Evolutionary conservation across 1,140 invertebrate genomes (phyloP).

Genomic region (Heliothis subflexa): DNA sequence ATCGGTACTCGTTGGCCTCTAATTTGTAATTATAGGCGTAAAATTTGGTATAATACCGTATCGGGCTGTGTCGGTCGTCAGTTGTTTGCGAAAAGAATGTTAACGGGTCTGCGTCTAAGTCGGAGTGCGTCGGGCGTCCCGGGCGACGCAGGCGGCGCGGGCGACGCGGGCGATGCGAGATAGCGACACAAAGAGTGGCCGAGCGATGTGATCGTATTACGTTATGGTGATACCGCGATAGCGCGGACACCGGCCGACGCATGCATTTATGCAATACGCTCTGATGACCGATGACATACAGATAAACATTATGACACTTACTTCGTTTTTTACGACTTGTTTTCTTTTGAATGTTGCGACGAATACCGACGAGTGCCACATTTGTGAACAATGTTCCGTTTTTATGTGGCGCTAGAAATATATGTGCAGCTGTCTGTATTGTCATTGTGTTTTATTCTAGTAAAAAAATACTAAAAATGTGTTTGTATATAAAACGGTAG

Average conservation of each 20-base stretch:
- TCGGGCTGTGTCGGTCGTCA: constrained; percentile 62
- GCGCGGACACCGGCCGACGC: constrained; percentile 2
- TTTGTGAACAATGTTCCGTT: background rate
- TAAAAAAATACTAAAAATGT: too few species aligned
- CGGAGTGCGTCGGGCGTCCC: constrained; percentile 34
- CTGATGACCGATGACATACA: constrained; percentile 35
- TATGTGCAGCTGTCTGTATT: too few species aligned
- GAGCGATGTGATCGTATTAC: constrained; percentile 42
- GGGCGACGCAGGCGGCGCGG: background rate
- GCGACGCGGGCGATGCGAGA: constrained; percentile 27
- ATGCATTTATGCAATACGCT: constrained; percentile 40
- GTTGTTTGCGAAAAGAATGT: constrained; percentile 74
- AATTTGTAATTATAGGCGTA: constrained; percentile 78
- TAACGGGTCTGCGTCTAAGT: constrained; percentile 70
- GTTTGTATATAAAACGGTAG: too few species aligned
- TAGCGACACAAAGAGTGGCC: constrained; percentile 48
- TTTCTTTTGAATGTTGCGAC: constrained; percentile 20
- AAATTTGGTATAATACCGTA: constrained; percentile 72
- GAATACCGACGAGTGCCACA: background rate
- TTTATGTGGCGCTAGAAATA: background rate
- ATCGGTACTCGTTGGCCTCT: constrained; percentile 58
- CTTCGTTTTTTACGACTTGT: constrained; percentile 5
- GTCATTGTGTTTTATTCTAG: too few species aligned
- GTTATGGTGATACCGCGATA: constrained; percentile 17
- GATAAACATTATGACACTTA: constrained; percentile 40